These are phyloP conservation scores for Philypnodon macrostomus DNA, from an alignment of 2,797 vertebrate species.

Conservation along the genomic window DNA sequence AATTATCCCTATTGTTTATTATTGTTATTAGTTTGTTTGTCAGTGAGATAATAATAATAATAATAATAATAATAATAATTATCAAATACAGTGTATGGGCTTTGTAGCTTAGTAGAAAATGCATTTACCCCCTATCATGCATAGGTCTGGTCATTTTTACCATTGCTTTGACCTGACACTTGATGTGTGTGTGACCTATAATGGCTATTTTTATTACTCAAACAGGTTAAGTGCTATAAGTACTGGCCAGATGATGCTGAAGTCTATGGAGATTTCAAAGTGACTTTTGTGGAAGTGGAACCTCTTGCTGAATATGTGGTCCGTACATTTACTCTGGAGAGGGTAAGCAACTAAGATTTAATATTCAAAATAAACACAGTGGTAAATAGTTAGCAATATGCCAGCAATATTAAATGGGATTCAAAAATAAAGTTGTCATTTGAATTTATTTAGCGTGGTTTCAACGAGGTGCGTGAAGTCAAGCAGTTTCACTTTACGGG, in stretches of 20 bases:
- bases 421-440: neutral
- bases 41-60: too few species aligned
- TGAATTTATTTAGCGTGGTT: slow-evolving; percentile 83
- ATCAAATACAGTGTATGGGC: too few species aligned
- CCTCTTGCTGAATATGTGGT: slow-evolving; percentile 97
- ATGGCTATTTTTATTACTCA: neutral
- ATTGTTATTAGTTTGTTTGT: too few species aligned
- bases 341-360: slow-evolving; percentile 79
- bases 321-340: slow-evolving; percentile 97
- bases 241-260: slow-evolving; percentile 99
- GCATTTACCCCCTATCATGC: too few species aligned
- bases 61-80: too few species aligned
- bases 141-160: too few species aligned
- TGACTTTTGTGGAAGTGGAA: slow-evolving; percentile 94
- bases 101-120: too few species aligned
- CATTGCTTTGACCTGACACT: too few species aligned
- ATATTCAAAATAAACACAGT: neutral
- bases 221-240: slow-evolving; percentile 97
- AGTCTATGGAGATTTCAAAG: slow-evolving; percentile 97
- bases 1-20: neutral
- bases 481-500: slow-evolving; percentile 99
- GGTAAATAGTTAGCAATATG: neutral
- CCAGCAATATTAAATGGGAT: neutral
- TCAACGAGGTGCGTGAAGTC: slow-evolving; percentile 96
- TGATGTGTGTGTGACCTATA: too few species aligned